Evolutionary conservation across 1,140 invertebrate genomes (phyloP).

Genomic region (Condylostylus longicornis): DNA sequence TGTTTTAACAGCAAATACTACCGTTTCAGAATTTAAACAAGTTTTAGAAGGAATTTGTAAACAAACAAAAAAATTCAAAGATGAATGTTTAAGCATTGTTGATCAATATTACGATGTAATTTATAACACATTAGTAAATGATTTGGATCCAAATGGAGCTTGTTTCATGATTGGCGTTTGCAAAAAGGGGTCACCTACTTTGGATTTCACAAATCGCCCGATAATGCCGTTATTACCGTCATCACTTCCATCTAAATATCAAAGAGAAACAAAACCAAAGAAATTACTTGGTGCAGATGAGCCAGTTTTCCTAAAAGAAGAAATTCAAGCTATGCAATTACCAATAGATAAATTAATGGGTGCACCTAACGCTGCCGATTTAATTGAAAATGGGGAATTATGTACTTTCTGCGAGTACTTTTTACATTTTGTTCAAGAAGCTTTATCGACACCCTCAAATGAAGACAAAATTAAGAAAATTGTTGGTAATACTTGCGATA

Average conservation of each 20-base stretch:
- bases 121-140: slow-evolving; percentile 53
- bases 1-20: slow-evolving; percentile 70
- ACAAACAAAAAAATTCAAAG: slow-evolving; percentile 52
- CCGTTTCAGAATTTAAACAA: slow-evolving; percentile 61
- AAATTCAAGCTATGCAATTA: slow-evolving; percentile 34
- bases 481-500: slow-evolving; percentile 50
- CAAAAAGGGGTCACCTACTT: slow-evolving; percentile 21
- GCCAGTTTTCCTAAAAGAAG: slow-evolving; percentile 21
- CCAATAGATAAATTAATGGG: slow-evolving; percentile 49
- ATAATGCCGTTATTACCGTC: slow-evolving; percentile 27
- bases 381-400: slow-evolving; percentile 36
- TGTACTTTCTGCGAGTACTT: slow-evolving; percentile 73
- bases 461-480: slow-evolving; percentile 46
- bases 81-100: slow-evolving; percentile 51
- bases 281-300: slow-evolving; percentile 21
- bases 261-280: slow-evolving; percentile 6
- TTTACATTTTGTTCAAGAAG: slow-evolving; percentile 60
- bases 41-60: slow-evolving; percentile 65
- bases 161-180: slow-evolving; percentile 62
- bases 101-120: slow-evolving; percentile 60
- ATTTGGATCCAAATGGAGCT: slow-evolving; percentile 48
- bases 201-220: slow-evolving; percentile 6
- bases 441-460: slow-evolving; percentile 47
- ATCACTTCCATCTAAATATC: slow-evolving; percentile 19
- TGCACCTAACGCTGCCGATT: slow-evolving; percentile 26